Percentiles rank a stretch among this genome's conserved stretches.
Conservation (phyloP, 2,113 vertebrate species). For the Alexandromys fortis region DNA sequence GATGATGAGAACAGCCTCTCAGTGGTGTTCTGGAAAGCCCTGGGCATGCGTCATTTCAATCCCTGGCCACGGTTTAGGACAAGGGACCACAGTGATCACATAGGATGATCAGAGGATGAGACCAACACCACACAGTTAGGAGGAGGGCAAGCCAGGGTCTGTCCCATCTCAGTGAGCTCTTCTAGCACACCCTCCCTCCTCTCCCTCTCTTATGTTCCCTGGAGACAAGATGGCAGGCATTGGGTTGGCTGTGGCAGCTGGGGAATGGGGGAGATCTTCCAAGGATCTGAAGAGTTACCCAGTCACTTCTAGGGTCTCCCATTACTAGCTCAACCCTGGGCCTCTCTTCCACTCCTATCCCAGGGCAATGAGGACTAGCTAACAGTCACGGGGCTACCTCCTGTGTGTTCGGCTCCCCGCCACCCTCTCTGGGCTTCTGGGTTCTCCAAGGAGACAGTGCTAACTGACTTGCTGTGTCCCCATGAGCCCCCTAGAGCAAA, state of each 20-base stretch:
- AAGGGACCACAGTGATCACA: not conserved
- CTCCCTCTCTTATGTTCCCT: not conserved
- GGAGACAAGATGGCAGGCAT: not conserved
- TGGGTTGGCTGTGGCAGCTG: not conserved
- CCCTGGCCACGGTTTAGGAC: not conserved
- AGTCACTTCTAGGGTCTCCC: not conserved
- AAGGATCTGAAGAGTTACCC: not conserved
- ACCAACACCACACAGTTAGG: not conserved
- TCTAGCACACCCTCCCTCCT: not conserved
- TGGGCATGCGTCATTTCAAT: too few relatives aligned
- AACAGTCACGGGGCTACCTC: not conserved
- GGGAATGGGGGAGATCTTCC: not conserved
- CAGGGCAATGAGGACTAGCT: not conserved
- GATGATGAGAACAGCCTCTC: not conserved
- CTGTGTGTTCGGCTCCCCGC: not conserved
- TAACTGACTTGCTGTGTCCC: conserved; percentile 51
- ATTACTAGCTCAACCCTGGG: not conserved
- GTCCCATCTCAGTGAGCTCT: not conserved
- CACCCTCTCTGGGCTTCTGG: not conserved
- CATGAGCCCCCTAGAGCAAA: conserved; percentile 65
- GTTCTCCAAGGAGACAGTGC: not conserved
- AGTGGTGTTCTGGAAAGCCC: not conserved
- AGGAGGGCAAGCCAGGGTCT: not conserved
- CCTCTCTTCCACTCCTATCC: not conserved
- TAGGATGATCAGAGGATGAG: not conserved